Evolutionary conservation across 2,888 invertebrate species (phyloP).

Genomic region (Mesorhabditis spiculigera): DNA sequence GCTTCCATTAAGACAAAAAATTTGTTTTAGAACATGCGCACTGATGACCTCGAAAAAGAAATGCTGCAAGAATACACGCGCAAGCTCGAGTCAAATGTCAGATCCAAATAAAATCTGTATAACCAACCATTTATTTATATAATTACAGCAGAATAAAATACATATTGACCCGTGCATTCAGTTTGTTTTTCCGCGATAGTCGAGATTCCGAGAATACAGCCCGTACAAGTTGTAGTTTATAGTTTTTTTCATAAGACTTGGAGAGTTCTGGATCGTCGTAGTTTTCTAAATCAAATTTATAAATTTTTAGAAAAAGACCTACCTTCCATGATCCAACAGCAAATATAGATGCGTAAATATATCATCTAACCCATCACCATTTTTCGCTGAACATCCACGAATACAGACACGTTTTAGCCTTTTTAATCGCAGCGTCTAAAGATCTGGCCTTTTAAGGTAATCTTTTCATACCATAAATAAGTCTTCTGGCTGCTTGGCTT

Average conservation of each 20-base stretch:
- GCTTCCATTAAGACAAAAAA: neutral
- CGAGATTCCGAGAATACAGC: too few species aligned
- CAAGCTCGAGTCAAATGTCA: neutral
- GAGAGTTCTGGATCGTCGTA: neutral
- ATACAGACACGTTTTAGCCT: neutral
- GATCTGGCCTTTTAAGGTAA: neutral
- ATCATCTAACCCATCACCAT: neutral
- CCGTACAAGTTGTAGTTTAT: neutral
- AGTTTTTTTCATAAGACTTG: neutral
- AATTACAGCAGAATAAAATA: neutral
- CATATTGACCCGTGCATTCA: neutral
- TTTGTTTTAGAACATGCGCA: neutral
- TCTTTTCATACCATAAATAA: constrained; percentile 1
- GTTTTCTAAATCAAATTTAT: neutral
- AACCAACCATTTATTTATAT: neutral
- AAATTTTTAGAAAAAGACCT: neutral
- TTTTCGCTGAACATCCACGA: constrained; percentile 5
- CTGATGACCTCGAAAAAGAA: neutral
- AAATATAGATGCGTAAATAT: constrained; percentile 1
- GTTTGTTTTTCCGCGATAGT: neutral
- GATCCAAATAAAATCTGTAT: too few species aligned
- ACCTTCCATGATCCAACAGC: neutral
- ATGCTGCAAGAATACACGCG: neutral
- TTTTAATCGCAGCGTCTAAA: neutral
- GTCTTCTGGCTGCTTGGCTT: neutral